Base-by-base conservation (phyloP, 1,140 invertebrate species). In the Hycleus phaleratus region DNA sequence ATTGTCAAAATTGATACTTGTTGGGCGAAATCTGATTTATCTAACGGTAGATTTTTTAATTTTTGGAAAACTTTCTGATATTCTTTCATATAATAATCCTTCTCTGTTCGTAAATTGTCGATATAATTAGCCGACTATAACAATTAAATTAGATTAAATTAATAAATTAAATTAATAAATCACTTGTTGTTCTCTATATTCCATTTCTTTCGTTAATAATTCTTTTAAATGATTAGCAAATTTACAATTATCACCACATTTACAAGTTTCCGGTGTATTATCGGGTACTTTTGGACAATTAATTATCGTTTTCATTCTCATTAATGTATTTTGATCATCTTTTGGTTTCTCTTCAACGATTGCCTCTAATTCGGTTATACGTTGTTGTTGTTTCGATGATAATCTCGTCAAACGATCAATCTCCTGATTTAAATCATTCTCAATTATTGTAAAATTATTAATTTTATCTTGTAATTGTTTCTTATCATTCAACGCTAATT, bases 401-500 rank as follows among this genome's bases (percentile, higher is more conserved):
- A 74, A 60, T 66, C 71, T 71, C 12, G 66, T 64, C 39, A 80
- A 62, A 60, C 70, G 69, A 64, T 77, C 74, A 50, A 80, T 75
- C 70, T 79, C 76, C 46, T 68, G 50, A 54, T 76, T 79, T 62
- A 79, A 74, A 60, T 74, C 77, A 63, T 75, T 68, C 64, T 79
- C 78, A 48, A 78, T 76, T 18, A 75, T 57, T 24, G 73, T 77
- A 59, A 77, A 68, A 62, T 75, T 69, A 68, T 81, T 80, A 40
- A 81, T 75, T 56, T 61, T 71, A 62, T 79, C 72, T 3, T 68
- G 76, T 61, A 79, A 69, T 47, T 69, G 71, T 53, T 80, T 80
- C 49, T 81, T 85, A 50, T 84, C 81, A 47, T 84, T 77, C 1
- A 81, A 72, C 26, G 77, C 73, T 43, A 69, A 74, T 67, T 87